These are phyloP conservation scores for Eupithecia subfuscata DNA, from an alignment of 2,888 invertebrate species.

Conservation along the genomic window DNA sequence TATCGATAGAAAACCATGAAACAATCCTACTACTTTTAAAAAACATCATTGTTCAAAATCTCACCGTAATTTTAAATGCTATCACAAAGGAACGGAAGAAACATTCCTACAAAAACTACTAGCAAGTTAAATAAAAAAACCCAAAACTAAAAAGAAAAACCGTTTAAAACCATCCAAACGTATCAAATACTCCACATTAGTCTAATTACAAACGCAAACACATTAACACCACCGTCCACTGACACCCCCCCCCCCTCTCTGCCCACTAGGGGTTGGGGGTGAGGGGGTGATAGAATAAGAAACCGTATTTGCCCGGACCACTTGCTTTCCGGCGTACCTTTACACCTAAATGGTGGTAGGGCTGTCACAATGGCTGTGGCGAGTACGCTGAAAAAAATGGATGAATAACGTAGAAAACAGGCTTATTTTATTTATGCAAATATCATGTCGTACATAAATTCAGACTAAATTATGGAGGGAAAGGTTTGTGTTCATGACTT, in stretches of 20 bases:
- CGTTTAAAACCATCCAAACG: neutral
- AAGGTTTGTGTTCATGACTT: too few species aligned
- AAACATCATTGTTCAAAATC: neutral
- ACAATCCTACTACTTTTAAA: neutral
- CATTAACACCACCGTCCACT: slow-evolving; percentile 41
- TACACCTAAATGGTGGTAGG: slow-evolving; percentile 66
- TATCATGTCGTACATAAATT: too few species aligned
- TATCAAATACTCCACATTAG: slow-evolving; percentile 37
- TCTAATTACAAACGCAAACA: slow-evolving; percentile 71
- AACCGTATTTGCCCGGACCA: slow-evolving; percentile 73
- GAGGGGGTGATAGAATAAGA: slow-evolving; percentile 59
- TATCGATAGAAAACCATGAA: neutral
- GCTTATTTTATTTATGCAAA: too few species aligned
- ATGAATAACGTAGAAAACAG: too few species aligned
- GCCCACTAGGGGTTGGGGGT: slow-evolving; percentile 22
- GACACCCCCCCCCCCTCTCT: slow-evolving; percentile 11
- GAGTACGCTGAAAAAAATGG: neutral
- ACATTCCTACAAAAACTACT: neutral
- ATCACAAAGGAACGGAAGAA: neutral
- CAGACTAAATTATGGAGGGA: too few species aligned
- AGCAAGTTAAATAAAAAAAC: neutral
- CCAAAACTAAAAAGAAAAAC: neutral
- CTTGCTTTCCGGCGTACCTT: slow-evolving; percentile 68
- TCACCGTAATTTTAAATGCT: neutral
- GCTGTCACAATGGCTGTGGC: slow-evolving; percentile 46